A percentile compares a stretch with the other conserved stretches of the same genome.
These are phyloP conservation scores for Campoletis sonorensis DNA, from an alignment of 1,140 invertebrate species.

Conservation along the genomic window DNA sequence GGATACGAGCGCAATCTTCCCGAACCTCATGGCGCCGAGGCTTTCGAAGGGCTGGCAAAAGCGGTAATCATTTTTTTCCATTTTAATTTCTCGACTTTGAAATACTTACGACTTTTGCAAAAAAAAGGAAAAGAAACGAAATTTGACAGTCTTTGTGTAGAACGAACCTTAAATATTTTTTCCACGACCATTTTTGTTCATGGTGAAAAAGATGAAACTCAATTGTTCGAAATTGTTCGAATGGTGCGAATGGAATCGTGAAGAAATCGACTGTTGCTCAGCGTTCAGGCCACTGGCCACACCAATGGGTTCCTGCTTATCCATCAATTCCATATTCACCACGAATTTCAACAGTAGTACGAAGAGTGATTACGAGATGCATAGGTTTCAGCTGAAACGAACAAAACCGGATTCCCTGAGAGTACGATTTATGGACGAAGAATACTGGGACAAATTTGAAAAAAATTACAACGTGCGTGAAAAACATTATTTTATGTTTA, in stretches of 20 bases:
- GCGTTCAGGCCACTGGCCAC: slow-evolving; percentile 50
- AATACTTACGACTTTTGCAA: background rate
- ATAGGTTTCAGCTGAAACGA: background rate
- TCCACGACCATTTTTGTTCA: background rate
- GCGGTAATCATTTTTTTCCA: slow-evolving; percentile 1
- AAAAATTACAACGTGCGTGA: background rate
- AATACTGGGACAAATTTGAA: background rate
- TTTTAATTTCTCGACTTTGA: background rate
- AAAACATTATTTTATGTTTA: background rate
- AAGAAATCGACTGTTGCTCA: slow-evolving; percentile 59
- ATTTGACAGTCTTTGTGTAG: no score
- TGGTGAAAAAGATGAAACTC: slow-evolving; percentile 44
- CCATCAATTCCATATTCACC: slow-evolving; percentile 54
- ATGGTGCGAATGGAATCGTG: slow-evolving; percentile 55
- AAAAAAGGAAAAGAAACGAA: no score
- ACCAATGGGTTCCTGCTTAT: slow-evolving; percentile 56
- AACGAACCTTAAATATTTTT: background rate
- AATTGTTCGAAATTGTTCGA: slow-evolving; percentile 56
- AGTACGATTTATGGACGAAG: background rate
- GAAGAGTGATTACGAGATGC: background rate
- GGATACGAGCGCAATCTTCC: background rate
- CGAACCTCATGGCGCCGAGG: background rate
- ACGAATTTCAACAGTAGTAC: background rate
- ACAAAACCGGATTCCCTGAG: background rate
- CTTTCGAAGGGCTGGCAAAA: background rate